These are phyloP conservation scores for Isurus oxyrinchus DNA, from an alignment of 2,113 vertebrate genomes.

Conservation along the genomic window DNA sequence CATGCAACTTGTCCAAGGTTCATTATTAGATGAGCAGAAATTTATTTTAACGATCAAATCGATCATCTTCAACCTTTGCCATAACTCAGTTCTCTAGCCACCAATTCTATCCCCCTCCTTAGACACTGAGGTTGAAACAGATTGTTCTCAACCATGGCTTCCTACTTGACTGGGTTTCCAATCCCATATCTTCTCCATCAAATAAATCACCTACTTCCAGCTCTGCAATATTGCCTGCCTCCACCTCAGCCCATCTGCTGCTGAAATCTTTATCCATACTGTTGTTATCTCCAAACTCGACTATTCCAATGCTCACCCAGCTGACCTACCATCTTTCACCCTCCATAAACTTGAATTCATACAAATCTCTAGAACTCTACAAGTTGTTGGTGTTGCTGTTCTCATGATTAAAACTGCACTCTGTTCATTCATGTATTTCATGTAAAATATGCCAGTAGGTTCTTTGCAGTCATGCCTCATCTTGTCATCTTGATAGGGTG, in stretches of 20 bases:
- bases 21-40: not conserved
- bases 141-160: not conserved
- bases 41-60: not conserved
- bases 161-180: no score
- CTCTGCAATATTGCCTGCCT: no score
- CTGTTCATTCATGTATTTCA: not conserved
- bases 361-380: no score
- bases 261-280: not conserved
- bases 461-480: not conserved
- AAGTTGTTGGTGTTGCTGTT: not conserved
- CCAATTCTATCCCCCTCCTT: not conserved
- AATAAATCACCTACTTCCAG: not conserved
- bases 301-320: no score
- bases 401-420: not conserved
- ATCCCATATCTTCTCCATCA: not conserved
- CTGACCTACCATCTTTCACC: no score
- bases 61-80: not conserved
- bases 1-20: not conserved
- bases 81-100: no score
- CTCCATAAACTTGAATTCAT: no score
- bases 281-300: no score
- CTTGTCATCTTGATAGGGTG: not conserved
- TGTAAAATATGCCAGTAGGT: not conserved
- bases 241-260: not conserved
- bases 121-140: not conserved